Evolutionary conservation across 2,888 invertebrate species (phyloP), one percentile per base, ranked within the genome.

Genomic region (Diploptera punctata): DNA sequence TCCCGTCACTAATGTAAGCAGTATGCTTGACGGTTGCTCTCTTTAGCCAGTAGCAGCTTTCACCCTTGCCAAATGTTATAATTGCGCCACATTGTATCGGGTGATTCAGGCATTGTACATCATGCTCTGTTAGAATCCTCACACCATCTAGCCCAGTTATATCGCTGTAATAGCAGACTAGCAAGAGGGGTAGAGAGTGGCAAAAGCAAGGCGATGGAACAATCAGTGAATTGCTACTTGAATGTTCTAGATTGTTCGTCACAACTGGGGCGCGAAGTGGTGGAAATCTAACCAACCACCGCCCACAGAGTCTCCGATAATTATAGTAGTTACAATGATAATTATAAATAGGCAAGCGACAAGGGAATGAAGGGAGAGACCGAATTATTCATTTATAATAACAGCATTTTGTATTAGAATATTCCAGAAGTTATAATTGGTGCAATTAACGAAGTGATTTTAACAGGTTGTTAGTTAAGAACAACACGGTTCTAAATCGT

Each of bases 201-300:
- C 19, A 52, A 52, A 24, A 4, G 62, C 62, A 43, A 21, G 38
- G 62, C 62, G 13, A 16, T 19, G 62, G 47, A 65, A 65, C 65
- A 65, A 65, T 65, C 65, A 65, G 26, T 65, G 47, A 65, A 65
- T 65, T 65, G 65, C 65, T 65, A 65, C 65, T 47, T 47, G 65
- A 47, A 65, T 43, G 65, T 29, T 31, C 0, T 16, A 31, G 47
- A 65, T 65, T 65, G 65, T 65, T 65, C 65, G 38, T 16, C 43
- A 44, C 65, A 44, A 65, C 65, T 57, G 57, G 57, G 31, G 57
- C 57, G 57, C 29, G 24, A 52, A 52, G 52, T 52, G 52, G 24
- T 24, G 16, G 57, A 57, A 57, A 57, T 29, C 16, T 18, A 29
- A 10, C 29, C 16, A 24, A n/a, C n/a, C 29, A 3, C 57, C 7